Evolutionary conservation across 2,113 vertebrate genomes (phyloP), one percentile per base, ranked within the genome.

Genomic region (Felis chaus): DNA sequence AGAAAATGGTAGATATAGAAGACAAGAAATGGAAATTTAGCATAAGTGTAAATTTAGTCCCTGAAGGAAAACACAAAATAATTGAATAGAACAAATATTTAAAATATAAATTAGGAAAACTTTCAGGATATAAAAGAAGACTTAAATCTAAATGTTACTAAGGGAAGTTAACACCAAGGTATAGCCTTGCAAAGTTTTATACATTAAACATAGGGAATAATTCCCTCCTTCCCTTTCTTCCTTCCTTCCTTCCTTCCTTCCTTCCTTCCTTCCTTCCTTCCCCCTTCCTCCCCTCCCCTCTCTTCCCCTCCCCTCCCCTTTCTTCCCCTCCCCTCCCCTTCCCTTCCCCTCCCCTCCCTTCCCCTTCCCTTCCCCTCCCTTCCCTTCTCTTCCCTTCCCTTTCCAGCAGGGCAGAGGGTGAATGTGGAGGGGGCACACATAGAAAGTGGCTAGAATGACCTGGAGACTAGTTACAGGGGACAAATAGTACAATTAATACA

Each of bases 31-130:
- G 31, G n/a, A 71, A 31, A 66, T 14, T 53, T 25, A 82, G 53
- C 31, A 50, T 16, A 96, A n/a, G 41, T 48, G 53, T 71, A 25
- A 39, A 79, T 71, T 79, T 63, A 81, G 39, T 71, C 21, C n/a
- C 48, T 31, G 21, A 85, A 85, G 78, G 57, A 69, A 92, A 90
- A 92, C n/a, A 80, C 21, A 85, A 74, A 63, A 53, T 69, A 69
- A 76, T 50, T 41, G 41, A 85, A 57, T 78, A 57, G 53, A 63
- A 31, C 5, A 74, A n/a, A 80, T 69, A 48, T 39, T 95, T 84
- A 91, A 91, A 95, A 76, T 90, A 68, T 61, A 86, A 92, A 55
- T 88, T 83, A 45, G 57, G 27, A 65, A 71, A 53, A 41, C 10
- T 82, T 91, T 82, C 50, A 55, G 86, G 33, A 78, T 55, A 16